Percentiles rank a stretch among this genome's conserved stretches.
Evolutionary conservation across 1,140 invertebrate genomes (phyloP).

Genomic region (Medauroidea extradentata): DNA sequence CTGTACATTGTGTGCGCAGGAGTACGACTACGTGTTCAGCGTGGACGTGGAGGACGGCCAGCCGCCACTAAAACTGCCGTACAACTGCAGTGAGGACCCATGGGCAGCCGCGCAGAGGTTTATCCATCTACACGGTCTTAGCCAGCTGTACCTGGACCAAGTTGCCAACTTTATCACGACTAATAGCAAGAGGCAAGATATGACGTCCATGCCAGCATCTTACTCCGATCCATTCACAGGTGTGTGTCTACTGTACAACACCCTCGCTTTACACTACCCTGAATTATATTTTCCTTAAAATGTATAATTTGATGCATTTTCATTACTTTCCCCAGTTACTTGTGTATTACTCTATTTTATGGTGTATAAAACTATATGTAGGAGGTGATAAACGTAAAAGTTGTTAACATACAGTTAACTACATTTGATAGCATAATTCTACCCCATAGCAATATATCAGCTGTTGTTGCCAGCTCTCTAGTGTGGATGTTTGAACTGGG

Average conservation of each 20-base stretch:
- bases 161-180: conserved; percentile 93
- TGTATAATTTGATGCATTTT: not conserved
- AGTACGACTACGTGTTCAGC: conserved; percentile 94
- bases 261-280: not conserved
- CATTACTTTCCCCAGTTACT: too few species aligned
- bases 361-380: too few species aligned
- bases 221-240: conserved; percentile 74
- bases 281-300: not conserved
- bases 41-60: conserved; percentile 90
- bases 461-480: too few species aligned
- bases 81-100: conserved; percentile 69
- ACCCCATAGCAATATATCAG: too few species aligned
- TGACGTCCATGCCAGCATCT: conserved; percentile 30
- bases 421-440: too few species aligned
- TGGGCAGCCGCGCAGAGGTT: conserved; percentile 62
- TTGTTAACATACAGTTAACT: too few species aligned
- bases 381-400: too few species aligned
- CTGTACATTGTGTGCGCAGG: conserved; percentile 49
- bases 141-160: conserved; percentile 85
- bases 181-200: conserved; percentile 55
- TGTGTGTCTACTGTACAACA: conserved; percentile 8
- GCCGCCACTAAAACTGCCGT: conserved; percentile 85
- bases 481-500: too few species aligned
- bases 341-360: too few species aligned
- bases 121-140: conserved; percentile 69